Evolutionary conservation across 2,797 vertebrate genomes (phyloP).

Genomic region (Pyrrhura leucotis): DNA sequence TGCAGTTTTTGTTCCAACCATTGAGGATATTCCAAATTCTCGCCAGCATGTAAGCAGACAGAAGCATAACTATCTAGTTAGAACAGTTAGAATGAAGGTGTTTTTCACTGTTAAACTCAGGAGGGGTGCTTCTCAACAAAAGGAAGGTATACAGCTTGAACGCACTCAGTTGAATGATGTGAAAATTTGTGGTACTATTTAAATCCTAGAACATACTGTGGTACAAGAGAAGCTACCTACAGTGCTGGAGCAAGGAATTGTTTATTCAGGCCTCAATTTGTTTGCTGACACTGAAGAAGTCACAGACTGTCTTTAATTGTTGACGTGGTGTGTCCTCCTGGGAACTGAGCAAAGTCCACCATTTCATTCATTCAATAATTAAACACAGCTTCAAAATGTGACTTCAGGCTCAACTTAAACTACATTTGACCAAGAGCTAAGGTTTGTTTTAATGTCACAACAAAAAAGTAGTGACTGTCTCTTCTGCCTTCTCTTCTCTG

Average conservation of each 20-base stretch:
- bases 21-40: neutral
- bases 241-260: neutral
- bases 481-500: neutral
- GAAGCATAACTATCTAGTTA: neutral
- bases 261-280: neutral
- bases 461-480: neutral
- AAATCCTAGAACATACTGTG: neutral
- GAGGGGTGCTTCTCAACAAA: neutral
- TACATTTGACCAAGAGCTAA: neutral
- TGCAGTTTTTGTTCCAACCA: neutral
- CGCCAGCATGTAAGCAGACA: neutral
- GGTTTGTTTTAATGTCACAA: neutral
- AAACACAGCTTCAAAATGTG: neutral
- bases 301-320: neutral
- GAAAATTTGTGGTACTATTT: neutral
- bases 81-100: neutral
- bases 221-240: neutral
- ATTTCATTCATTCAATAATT: neutral
- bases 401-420: neutral
- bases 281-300: neutral
- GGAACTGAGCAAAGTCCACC: neutral
- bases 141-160: neutral
- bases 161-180: neutral
- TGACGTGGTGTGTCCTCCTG: neutral
- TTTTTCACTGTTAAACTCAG: neutral